phyloP scores from a whole-genome alignment of 2,888 invertebrate genomes.

The Eupeodes luniger region DNA sequence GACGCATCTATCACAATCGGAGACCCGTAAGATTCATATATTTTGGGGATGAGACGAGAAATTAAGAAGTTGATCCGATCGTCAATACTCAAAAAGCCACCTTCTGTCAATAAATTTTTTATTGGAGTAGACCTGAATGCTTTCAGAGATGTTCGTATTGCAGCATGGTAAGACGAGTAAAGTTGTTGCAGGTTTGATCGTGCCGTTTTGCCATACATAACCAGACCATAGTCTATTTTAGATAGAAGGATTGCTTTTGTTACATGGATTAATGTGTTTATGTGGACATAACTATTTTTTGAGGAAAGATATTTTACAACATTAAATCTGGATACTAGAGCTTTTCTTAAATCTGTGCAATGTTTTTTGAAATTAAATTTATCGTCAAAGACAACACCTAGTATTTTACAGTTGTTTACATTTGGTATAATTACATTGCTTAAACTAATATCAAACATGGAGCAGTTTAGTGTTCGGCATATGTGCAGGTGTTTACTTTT shows the following conservation, averaged over 20 bases:
- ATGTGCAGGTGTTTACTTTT: slow-evolving; percentile 13
- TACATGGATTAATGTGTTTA: not conserved
- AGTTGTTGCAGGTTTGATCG: not conserved
- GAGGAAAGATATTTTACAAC: too few relatives aligned
- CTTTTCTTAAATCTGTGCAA: too few relatives aligned
- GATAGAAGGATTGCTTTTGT: not conserved
- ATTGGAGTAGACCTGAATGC: slow-evolving; percentile 32
- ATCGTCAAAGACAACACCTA: too few relatives aligned
- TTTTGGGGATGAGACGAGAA: not conserved
- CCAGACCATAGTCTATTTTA: not conserved
- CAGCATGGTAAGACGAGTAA: not conserved
- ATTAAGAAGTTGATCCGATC: not conserved
- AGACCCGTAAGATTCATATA: not conserved
- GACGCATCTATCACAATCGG: not conserved
- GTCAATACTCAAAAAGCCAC: slow-evolving; percentile 26
- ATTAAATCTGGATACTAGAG: too few relatives aligned
- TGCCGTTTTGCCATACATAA: not conserved
- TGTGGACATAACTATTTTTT: too few relatives aligned
- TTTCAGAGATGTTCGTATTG: not conserved
- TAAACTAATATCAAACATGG: too few relatives aligned
- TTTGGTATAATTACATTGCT: too few relatives aligned
- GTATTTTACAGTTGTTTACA: too few relatives aligned
- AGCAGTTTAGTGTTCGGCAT: too few relatives aligned
- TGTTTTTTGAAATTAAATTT: too few relatives aligned
- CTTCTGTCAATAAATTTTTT: slow-evolving; percentile 17